A percentile compares a stretch with the other conserved stretches of the same genome.
Conservation (phyloP, 30 jellyfish, hydroid and myxozoan genomes). For the Turritopsis rubra region DNA sequence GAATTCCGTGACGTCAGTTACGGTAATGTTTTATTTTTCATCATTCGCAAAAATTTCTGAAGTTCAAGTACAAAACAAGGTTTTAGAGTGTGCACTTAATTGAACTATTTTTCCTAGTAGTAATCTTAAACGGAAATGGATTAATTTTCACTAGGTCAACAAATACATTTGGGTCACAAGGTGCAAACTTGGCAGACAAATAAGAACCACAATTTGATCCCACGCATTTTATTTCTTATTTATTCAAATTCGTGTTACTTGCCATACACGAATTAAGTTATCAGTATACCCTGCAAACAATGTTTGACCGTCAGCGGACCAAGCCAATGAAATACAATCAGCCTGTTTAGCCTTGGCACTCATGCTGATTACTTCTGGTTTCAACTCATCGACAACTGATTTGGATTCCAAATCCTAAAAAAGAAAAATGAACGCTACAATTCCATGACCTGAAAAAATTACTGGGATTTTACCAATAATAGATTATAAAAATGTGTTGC, state of each 20-base stretch:
- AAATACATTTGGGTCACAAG: too few species aligned
- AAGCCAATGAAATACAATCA: slow-evolving; percentile 79
- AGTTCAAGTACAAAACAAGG: too few species aligned
- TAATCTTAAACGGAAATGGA: too few species aligned
- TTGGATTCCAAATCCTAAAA: slow-evolving; percentile 84
- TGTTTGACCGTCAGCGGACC: slow-evolving; percentile 99
- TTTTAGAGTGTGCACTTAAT: too few species aligned
- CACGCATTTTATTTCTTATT: slow-evolving; percentile 23
- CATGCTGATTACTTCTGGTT: slow-evolving; percentile 79
- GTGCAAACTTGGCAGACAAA: too few species aligned
- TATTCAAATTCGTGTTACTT: slow-evolving; percentile 57
- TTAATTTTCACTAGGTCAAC: too few species aligned
- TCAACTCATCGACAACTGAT: slow-evolving; percentile 89
- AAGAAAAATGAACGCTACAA: background rate
- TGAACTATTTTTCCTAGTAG: too few species aligned
- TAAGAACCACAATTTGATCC: background rate
- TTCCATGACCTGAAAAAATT: too few species aligned
- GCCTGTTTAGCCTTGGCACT: slow-evolving; percentile 60
- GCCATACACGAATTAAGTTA: slow-evolving; percentile 84
- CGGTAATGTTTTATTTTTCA: too few species aligned
- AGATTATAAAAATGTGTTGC: background rate
- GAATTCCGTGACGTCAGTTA: too few species aligned
- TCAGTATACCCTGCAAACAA: slow-evolving; percentile 98
- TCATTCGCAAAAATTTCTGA: too few species aligned
- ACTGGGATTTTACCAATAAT: too few species aligned